A percentile compares a stretch with the other conserved stretches of the same genome.
phyloP scores from a whole-genome alignment of 2,113 vertebrate species.

The Notarius lentiginosus region DNA sequence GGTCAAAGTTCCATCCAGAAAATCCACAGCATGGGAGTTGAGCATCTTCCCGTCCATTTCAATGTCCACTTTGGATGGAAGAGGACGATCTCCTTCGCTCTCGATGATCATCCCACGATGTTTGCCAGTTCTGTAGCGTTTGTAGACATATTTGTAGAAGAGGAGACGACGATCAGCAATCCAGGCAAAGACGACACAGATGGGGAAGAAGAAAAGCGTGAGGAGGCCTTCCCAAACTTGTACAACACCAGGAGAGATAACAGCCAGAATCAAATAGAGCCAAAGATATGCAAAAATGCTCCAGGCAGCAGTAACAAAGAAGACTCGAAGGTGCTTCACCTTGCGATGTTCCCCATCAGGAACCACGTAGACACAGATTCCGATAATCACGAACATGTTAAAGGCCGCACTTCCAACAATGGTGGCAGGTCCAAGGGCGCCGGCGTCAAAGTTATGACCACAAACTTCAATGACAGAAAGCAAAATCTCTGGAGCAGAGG shows the following conservation, averaged over 20 bases:
- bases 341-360: slow-evolving; percentile 93
- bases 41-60: slow-evolving; percentile 98
- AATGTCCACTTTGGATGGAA: slow-evolving; percentile 92
- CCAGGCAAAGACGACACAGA: slow-evolving; percentile 98
- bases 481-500: slow-evolving; percentile 94
- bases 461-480: slow-evolving; percentile 95
- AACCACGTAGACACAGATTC: slow-evolving; percentile 92
- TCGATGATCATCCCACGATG: slow-evolving; percentile 98
- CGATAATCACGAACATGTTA: slow-evolving; percentile 99
- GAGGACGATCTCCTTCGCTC: slow-evolving; percentile 89
- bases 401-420: slow-evolving; percentile 97
- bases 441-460: slow-evolving; percentile 88
- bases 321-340: slow-evolving; percentile 95
- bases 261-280: slow-evolving; percentile 96
- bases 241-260: slow-evolving; percentile 91
- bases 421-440: slow-evolving; percentile 90
- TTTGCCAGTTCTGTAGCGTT: slow-evolving; percentile 93
- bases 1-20: slow-evolving; percentile 89
- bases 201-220: slow-evolving; percentile 96
- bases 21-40: slow-evolving; percentile 95
- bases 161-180: slow-evolving; percentile 93
- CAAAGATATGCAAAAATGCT: slow-evolving; percentile 99
- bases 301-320: slow-evolving; percentile 96
- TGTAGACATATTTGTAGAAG: slow-evolving; percentile 99
- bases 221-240: slow-evolving; percentile 97